phyloP scores from a whole-genome alignment of 2,113 vertebrate species.

The Psephotus haematonotus region DNA sequence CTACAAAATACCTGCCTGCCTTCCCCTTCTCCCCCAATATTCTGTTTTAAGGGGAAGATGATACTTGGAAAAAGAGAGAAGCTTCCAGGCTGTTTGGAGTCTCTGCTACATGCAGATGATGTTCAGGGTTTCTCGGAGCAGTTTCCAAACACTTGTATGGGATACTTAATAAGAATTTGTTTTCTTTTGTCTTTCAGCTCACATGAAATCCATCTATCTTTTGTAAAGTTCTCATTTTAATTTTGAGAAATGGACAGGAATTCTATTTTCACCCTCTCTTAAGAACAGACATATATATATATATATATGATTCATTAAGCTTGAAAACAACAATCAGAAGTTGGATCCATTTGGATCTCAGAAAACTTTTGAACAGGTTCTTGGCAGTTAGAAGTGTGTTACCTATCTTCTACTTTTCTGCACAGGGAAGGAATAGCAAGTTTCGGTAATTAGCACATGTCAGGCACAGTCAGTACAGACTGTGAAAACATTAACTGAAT shows the following conservation, averaged over 20 bases:
- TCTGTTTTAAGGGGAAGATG: background rate
- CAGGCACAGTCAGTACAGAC: background rate
- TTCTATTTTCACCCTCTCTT: background rate
- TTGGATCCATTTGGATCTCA: background rate
- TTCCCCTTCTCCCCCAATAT: rapidly evolving
- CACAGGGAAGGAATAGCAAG: background rate
- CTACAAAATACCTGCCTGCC: background rate
- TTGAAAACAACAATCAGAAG: background rate
- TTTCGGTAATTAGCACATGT: background rate
- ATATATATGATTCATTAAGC: background rate
- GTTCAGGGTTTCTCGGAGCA: background rate
- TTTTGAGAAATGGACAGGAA: background rate
- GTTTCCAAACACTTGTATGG: background rate
- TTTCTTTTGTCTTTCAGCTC: background rate
- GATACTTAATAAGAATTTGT: background rate
- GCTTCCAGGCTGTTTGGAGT: background rate
- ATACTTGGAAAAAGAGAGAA: background rate
- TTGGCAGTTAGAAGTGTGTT: background rate
- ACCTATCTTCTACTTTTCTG: background rate
- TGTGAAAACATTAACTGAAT: background rate
- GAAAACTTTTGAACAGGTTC: background rate
- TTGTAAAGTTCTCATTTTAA: background rate
- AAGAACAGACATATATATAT: background rate
- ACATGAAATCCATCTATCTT: background rate
- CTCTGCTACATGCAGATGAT: background rate